These are phyloP conservation scores for Ferrisia virgata DNA, from an alignment of 2,888 invertebrate genomes.

Conservation along the genomic window DNA sequence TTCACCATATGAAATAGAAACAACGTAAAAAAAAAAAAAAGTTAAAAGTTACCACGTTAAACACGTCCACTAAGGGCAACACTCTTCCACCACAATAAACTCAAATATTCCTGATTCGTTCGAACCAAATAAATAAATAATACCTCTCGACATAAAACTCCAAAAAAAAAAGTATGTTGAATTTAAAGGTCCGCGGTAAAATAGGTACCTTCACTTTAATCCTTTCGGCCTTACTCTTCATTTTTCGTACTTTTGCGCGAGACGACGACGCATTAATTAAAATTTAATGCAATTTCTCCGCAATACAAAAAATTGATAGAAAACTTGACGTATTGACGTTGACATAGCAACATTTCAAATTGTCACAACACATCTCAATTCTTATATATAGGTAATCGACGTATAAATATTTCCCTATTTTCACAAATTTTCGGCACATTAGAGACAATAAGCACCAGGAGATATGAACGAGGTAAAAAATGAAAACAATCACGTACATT, in stretches of 20 bases:
- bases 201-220: not conserved
- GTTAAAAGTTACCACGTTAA: too few species aligned
- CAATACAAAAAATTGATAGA: not conserved
- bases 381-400: too few species aligned
- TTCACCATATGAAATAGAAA: too few species aligned
- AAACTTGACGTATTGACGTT: not conserved
- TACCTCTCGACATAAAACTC: too few species aligned
- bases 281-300: not conserved
- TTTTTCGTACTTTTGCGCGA: not conserved
- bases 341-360: conserved; percentile 1
- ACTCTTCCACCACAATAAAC: too few species aligned
- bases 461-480: not conserved
- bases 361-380: not conserved
- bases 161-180: too few species aligned
- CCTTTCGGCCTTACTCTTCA: not conserved
- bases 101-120: too few species aligned
- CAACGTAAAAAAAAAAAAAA: too few species aligned
- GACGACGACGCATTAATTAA: not conserved
- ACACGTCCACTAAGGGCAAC: too few species aligned
- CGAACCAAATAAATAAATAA: too few species aligned
- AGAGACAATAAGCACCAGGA: not conserved
- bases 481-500: not conserved
- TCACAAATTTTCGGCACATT: not conserved
- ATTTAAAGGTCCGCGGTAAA: too few species aligned
- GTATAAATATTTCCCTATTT: not conserved